A percentile compares a stretch with the other conserved stretches of the same genome.
phyloP scores from a whole-genome alignment of 2,113 vertebrate species.

The Pelvicachromis taeniatus region DNA sequence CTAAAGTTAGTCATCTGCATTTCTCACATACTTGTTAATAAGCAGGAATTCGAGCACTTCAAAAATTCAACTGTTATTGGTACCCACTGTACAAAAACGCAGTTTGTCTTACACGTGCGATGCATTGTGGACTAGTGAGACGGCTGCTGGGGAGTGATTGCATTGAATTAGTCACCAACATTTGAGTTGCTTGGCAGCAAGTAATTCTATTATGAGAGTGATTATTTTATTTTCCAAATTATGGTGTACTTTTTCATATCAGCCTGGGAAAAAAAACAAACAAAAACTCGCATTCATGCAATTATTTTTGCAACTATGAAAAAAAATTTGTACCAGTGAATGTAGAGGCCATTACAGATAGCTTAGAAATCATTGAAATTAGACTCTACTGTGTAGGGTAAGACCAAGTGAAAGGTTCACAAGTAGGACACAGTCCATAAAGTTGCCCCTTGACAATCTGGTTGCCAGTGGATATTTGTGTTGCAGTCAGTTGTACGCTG shows the following conservation, averaged over 20 bases:
- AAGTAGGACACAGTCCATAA: background rate
- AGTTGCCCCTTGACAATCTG: background rate
- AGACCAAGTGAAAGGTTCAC: background rate
- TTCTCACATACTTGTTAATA: background rate
- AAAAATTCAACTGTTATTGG: background rate
- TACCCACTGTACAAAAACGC: background rate
- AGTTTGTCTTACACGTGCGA: background rate
- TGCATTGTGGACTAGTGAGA: background rate
- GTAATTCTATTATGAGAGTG: background rate
- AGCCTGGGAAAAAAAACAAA: background rate
- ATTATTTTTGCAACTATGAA: background rate
- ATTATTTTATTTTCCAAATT: background rate
- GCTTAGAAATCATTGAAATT: background rate
- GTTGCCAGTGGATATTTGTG: background rate
- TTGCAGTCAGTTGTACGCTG: background rate
- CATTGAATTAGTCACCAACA: background rate
- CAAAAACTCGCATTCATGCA: background rate
- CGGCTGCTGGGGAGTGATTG: background rate
- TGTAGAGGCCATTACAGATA: background rate
- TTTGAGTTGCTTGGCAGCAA: background rate
- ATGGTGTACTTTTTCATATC: slow-evolving; percentile 7
- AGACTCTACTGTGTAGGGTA: slow-evolving; percentile 5
- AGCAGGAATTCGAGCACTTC: background rate
- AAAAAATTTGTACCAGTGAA: background rate
- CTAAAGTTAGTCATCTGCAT: background rate